Evolutionary conservation across 64 coral and sea anemone genomes (phyloP).

Genomic region (Porites lutea): DNA sequence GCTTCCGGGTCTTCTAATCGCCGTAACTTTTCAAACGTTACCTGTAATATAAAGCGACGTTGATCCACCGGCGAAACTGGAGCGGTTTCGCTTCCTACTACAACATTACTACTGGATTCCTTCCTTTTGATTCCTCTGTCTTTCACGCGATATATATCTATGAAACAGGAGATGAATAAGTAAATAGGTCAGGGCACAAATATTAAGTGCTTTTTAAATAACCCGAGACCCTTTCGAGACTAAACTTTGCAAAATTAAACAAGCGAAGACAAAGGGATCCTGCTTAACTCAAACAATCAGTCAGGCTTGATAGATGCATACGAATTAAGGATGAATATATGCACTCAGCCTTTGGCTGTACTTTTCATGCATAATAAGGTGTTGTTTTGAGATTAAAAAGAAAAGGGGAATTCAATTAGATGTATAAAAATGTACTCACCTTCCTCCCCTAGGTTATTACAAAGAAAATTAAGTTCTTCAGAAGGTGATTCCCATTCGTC

Average conservation of each 20-base stretch:
- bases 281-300: conserved; percentile 48
- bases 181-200: conserved; percentile 64
- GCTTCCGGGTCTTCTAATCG: conserved; percentile 93
- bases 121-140: conserved; percentile 58
- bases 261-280: conserved; percentile 39
- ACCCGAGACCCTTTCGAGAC: conserved; percentile 39
- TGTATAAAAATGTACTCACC: conserved; percentile 40
- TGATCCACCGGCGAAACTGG: conserved; percentile 42
- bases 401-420: conserved; percentile 56
- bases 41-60: conserved; percentile 82
- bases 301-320: conserved; percentile 43
- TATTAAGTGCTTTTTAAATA: conserved; percentile 54
- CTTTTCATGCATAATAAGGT: conserved; percentile 61
- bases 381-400: conserved; percentile 45
- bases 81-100: conserved; percentile 8
- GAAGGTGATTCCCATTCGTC: conserved; percentile 60
- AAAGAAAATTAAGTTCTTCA: conserved; percentile 71
- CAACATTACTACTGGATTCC: conserved; percentile 24
- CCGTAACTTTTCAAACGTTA: conserved; percentile 96
- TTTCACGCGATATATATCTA: conserved; percentile 59
- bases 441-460: conserved; percentile 57
- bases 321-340: conserved; percentile 53
- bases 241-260: conserved; percentile 53
- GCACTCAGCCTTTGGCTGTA: conserved; percentile 30
- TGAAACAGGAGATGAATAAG: conserved; percentile 58